phyloP scores from a whole-genome alignment of 2,113 vertebrate genomes.

The Rutilus rutilus region DNA sequence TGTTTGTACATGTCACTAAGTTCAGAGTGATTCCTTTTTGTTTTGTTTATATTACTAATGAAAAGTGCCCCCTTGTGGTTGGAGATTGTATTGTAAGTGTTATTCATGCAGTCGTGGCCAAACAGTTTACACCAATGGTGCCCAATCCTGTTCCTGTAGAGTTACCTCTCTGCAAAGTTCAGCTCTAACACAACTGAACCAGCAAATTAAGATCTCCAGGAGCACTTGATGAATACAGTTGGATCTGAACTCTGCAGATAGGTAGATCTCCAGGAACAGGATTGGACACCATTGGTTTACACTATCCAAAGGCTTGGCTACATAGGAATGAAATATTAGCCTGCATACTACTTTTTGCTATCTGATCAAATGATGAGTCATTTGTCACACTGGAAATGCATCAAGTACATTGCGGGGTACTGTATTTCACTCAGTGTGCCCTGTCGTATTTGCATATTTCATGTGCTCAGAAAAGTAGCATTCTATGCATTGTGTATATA shows the following conservation, averaged over 20 bases:
- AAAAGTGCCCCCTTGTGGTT: slow-evolving; percentile 63
- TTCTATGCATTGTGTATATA: not conserved
- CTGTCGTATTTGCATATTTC: not conserved
- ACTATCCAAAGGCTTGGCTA: not conserved
- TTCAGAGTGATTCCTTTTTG: not conserved
- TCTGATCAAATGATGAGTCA: not conserved
- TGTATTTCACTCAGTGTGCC: not conserved
- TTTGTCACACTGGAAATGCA: not conserved
- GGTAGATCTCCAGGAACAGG: too few species aligned
- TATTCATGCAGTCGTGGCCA: not conserved
- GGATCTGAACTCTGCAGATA: too few species aligned
- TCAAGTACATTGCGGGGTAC: not conserved
- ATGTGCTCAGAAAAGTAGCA: not conserved
- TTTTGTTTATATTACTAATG: slow-evolving; percentile 29
- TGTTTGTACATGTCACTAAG: not conserved
- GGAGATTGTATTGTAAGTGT: not conserved
- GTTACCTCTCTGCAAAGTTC: too few species aligned
- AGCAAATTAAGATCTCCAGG: too few species aligned
- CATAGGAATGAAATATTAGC: not conserved
- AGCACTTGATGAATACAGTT: too few species aligned
- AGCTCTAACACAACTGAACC: too few species aligned
- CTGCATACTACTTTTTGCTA: not conserved
- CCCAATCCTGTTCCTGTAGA: too few species aligned
- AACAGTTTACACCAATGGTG: not conserved
- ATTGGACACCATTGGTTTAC: too few species aligned